Conservation (phyloP, 2,888 invertebrate species). For the Napeogenes inachia region DNA sequence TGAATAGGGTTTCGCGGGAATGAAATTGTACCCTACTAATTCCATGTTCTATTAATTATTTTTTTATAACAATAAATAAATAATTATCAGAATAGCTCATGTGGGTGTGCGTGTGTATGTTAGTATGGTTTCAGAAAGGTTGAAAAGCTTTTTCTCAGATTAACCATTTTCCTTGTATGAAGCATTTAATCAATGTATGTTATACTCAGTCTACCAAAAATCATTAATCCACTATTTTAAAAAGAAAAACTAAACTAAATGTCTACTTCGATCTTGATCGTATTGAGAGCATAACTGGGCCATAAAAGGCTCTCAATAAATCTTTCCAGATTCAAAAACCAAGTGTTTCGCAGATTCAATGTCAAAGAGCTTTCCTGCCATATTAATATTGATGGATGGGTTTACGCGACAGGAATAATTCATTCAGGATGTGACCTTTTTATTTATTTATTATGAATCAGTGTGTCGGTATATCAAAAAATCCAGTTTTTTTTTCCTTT, state of each 20-base stretch:
- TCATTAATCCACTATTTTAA: too few relatives aligned
- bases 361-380: slow-evolving; percentile 15
- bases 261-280: too few relatives aligned
- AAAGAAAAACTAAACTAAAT: too few relatives aligned
- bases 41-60: background rate
- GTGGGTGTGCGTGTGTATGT: too few relatives aligned
- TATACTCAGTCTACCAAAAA: too few relatives aligned
- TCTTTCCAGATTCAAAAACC: slow-evolving; percentile 5
- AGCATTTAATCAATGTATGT: too few relatives aligned
- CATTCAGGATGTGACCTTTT: slow-evolving; percentile 22
- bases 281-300: background rate
- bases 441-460: slow-evolving; percentile 14
- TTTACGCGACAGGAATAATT: slow-evolving; percentile 21
- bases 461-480: too few relatives aligned
- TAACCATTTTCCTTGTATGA: too few relatives aligned
- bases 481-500: too few relatives aligned
- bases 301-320: background rate
- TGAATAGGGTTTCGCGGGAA: slow-evolving; percentile 8
- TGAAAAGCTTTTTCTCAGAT: too few relatives aligned
- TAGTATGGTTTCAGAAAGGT: too few relatives aligned
- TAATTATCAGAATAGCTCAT: background rate
- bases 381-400: slow-evolving; percentile 39
- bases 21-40: background rate
- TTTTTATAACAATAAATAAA: background rate
- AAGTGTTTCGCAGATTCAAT: slow-evolving; percentile 15